Percentiles rank a stretch among this genome's conserved stretches.
Evolutionary conservation across 2,113 vertebrate species (phyloP).

Genomic region (Syngnathus typhle): DNA sequence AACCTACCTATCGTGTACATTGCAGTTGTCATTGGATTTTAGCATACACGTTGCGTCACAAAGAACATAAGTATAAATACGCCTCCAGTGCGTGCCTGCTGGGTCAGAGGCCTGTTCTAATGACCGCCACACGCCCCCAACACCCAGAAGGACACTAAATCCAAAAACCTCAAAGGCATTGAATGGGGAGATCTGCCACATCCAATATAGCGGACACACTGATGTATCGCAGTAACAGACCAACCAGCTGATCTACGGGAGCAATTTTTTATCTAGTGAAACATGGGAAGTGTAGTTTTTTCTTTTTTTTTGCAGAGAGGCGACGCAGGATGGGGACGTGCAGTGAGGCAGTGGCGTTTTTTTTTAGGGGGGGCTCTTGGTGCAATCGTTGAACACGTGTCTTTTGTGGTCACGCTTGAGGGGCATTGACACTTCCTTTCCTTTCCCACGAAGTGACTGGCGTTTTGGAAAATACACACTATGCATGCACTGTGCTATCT

Average conservation of each 20-base stretch:
- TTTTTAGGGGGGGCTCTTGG: slow-evolving; percentile 16
- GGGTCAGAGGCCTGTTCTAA: too few species aligned
- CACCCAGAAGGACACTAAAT: too few species aligned
- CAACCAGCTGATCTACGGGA: not conserved
- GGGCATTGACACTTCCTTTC: not conserved
- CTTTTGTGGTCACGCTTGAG: slow-evolving; percentile 30
- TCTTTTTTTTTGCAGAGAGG: slow-evolving; percentile 2
- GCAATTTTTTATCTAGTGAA: not conserved
- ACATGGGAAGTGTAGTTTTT: slow-evolving; percentile 2
- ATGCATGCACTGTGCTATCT: not conserved
- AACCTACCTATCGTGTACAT: too few species aligned
- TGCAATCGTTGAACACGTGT: slow-evolving; percentile 20
- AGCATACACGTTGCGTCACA: too few species aligned
- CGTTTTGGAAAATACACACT: not conserved
- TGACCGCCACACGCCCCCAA: too few species aligned
- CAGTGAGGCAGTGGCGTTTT: slow-evolving; percentile 44
- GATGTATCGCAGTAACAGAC: not conserved
- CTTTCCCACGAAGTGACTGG: slow-evolving; percentile 2
- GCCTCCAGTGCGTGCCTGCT: too few species aligned
- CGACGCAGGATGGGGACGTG: slow-evolving; percentile 68
- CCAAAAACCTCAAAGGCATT: not conserved
- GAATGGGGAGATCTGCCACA: not conserved
- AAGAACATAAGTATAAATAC: too few species aligned
- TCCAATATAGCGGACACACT: not conserved
- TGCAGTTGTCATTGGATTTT: too few species aligned